Evolutionary conservation across 2,888 invertebrate species (phyloP), one percentile per base, ranked within the genome.

Genomic region (Stenurella melanura): DNA sequence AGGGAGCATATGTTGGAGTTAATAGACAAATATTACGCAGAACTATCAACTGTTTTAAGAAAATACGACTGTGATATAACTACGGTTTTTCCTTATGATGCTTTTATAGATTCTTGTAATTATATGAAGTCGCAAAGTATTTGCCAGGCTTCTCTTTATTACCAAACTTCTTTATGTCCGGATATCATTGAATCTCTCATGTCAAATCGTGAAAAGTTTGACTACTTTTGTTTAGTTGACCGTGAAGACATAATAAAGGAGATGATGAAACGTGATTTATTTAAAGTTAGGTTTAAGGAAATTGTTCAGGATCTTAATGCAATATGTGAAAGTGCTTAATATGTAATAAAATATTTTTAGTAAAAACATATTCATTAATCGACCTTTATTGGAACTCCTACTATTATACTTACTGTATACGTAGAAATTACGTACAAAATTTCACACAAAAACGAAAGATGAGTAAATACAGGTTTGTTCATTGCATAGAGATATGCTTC

Each of bases 1-100:
- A 77, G 79, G 30, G 74, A 81, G 26, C 78, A 82, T 69, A 67
- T 80, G 12, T 34, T 76, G 10, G 77, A 83, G 56, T 60, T 86
- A 9, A 58, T 83, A 9, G 60, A 79, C 7, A 74, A 82, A 30
- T 87, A 86, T 74, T 84, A 87, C 73, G 5, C 38, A 1, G 80
- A 83, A 71, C 54, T 87, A 9, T 68, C 60, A 11, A 68, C 73
- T 50, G 67, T 73, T 78, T 74, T 87, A 15, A n/a, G 50, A 15
- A 74, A 76, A 50, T 82, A 83, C 71, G 73, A 79, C 64, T 72
- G 79, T 68, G 78, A 84, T 60, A 57, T 83, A 5, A 42, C 76
- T 2, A 75, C 76, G 9, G 78, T 85, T 50, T 80, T 82, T 26
- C 75, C 85, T 0, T 82, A 77, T 70, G 75, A 81, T 26, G 68